phyloP scores from a whole-genome alignment of 2,888 invertebrate genomes.

The Drosophila maculinotata region DNA sequence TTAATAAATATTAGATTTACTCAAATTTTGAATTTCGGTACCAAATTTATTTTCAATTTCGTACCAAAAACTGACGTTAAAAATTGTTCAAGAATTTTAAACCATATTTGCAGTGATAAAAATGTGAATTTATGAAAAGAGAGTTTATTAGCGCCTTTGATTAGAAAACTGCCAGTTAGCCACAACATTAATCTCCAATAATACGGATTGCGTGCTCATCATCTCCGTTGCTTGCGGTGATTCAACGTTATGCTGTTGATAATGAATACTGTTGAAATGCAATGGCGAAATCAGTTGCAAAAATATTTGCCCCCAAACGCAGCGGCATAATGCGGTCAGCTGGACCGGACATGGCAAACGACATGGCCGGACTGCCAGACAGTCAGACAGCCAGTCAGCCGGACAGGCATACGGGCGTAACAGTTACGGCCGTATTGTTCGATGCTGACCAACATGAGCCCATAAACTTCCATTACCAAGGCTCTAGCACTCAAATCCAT shows the following conservation, averaged over 20 bases:
- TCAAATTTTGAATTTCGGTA: too few species aligned
- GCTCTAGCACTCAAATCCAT: conserved; percentile 37
- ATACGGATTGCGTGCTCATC: neutral
- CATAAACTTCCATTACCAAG: conserved; percentile 60
- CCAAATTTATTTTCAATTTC: too few species aligned
- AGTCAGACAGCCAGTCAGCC: too few species aligned
- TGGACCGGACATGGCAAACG: conserved; percentile 41
- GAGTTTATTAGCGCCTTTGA: conserved; percentile 8
- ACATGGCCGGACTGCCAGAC: too few species aligned
- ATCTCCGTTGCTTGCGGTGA: neutral
- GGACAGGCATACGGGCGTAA: conserved; percentile 8
- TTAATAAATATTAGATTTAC: neutral
- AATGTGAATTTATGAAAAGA: too few species aligned
- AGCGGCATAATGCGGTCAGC: conserved; percentile 50
- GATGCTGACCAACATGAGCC: conserved; percentile 46
- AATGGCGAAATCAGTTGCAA: conserved; percentile 43
- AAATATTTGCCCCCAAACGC: conserved; percentile 31
- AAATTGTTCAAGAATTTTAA: too few species aligned
- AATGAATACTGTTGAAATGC: conserved; percentile 32
- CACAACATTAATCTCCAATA: neutral
- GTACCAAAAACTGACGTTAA: too few species aligned
- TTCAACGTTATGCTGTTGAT: conserved; percentile 2
- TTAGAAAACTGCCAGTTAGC: conserved; percentile 1
- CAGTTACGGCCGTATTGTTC: conserved; percentile 46
- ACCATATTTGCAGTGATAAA: too few species aligned